These are phyloP conservation scores for Lacerta agilis DNA, from an alignment of 2,797 vertebrate genomes.

Conservation along the genomic window DNA sequence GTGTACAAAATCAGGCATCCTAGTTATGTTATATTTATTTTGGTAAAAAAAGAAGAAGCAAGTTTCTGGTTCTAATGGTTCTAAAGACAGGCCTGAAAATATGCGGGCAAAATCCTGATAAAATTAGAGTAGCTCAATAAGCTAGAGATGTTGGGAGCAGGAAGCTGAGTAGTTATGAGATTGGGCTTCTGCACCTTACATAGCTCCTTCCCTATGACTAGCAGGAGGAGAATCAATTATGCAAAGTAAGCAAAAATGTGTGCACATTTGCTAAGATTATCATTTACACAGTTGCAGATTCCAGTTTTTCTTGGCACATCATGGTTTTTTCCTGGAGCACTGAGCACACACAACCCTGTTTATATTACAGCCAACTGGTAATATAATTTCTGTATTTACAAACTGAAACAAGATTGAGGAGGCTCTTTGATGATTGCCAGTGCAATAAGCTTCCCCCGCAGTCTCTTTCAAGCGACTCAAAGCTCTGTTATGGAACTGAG, in stretches of 20 bases:
- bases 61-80: neutral
- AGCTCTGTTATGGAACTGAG: conserved; percentile 4
- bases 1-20: too few relatives aligned
- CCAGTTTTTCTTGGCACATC: neutral
- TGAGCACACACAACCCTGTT: conserved; percentile 8
- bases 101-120: too few relatives aligned
- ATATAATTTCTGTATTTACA: conserved; percentile 43
- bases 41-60: too few relatives aligned
- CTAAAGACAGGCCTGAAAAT: neutral
- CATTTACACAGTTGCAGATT: neutral
- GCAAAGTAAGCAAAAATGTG: neutral
- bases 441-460: neutral
- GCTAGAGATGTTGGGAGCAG: too few relatives aligned
- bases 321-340: neutral
- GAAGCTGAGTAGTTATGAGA: neutral
- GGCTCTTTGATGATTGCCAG: conserved; percentile 9
- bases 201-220: neutral
- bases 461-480: neutral
- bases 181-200: neutral
- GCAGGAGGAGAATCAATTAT: neutral
- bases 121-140: neutral
- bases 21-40: neutral
- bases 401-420: conserved; percentile 20
- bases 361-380: conserved; percentile 18
- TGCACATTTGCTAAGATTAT: neutral